Percentiles rank a stretch among this genome's conserved stretches.
Conservation (phyloP, 2,888 invertebrate genomes). For the Asteroscopus sphinx region DNA sequence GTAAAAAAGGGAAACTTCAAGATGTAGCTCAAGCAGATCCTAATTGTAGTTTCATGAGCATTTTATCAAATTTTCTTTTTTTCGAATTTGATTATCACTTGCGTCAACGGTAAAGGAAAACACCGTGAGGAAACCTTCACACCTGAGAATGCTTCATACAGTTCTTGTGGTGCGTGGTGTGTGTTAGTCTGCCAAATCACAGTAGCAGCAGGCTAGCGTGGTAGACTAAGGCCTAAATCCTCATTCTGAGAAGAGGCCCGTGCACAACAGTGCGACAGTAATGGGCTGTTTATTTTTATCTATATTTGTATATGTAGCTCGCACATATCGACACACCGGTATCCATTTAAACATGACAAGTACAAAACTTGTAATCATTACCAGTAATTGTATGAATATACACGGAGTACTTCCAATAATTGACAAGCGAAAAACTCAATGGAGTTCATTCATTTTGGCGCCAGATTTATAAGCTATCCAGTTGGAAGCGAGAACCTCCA, state of each 20-base stretch:
- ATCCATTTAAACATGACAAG: constrained; percentile 50
- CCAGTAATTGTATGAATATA: constrained; percentile 68
- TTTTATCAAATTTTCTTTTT: constrained; percentile 13
- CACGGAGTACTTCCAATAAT: constrained; percentile 71
- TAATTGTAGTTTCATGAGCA: constrained; percentile 4
- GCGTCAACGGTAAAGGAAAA: too few species aligned
- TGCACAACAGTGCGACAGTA: too few species aligned
- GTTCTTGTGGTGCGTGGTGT: too few species aligned
- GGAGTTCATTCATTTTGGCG: constrained; percentile 86
- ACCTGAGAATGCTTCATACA: too few species aligned
- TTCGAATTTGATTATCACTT: too few species aligned
- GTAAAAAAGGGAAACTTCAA: constrained; percentile 17
- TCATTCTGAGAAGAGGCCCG: too few species aligned
- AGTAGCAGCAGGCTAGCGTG: too few species aligned
- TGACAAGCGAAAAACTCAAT: constrained; percentile 73
- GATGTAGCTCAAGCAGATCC: background rate
- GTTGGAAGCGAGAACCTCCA: constrained; percentile 77
- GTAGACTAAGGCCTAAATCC: too few species aligned
- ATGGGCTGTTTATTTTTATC: too few species aligned
- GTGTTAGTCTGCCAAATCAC: too few species aligned
- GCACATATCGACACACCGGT: too few species aligned
- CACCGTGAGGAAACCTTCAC: too few species aligned
- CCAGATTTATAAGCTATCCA: constrained; percentile 84
- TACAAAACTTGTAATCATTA: constrained; percentile 65
- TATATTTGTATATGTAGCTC: background rate